Conservation (phyloP, 2,113 vertebrate genomes). For the Pituophis catenifer region DNA sequence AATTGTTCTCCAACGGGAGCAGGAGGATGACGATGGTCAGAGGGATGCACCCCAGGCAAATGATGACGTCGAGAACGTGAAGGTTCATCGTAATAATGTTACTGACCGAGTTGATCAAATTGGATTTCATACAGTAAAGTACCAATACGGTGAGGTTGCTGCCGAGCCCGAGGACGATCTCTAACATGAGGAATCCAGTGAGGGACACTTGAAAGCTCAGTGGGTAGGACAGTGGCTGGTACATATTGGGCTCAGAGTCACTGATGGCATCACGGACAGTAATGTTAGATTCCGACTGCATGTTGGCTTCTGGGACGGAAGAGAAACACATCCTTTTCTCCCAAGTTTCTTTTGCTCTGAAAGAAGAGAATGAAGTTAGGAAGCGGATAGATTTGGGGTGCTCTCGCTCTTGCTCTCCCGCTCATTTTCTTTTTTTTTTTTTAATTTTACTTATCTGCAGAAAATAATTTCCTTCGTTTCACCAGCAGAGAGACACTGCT, state of each 20-base stretch:
- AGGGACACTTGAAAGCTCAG: slow-evolving; percentile 95
- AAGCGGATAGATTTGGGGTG: slow-evolving; percentile 58
- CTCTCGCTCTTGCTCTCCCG: too few relatives aligned
- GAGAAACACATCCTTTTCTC: slow-evolving; percentile 95
- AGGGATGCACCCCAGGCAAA: slow-evolving; percentile 96
- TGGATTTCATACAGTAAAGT: slow-evolving; percentile 99
- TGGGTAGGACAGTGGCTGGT: slow-evolving; percentile 84
- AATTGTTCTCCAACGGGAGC: slow-evolving; percentile 89
- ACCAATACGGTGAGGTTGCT: slow-evolving; percentile 97
- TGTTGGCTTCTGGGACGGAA: slow-evolving; percentile 86
- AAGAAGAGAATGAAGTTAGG: slow-evolving; percentile 69
- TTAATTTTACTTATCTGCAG: slow-evolving; percentile 9
- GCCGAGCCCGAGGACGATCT: slow-evolving; percentile 95
- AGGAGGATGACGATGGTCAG: slow-evolving; percentile 94
- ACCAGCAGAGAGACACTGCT: slow-evolving; percentile 38
- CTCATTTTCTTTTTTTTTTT: neutral
- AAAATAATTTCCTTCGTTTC: slow-evolving; percentile 11
- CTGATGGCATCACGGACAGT: slow-evolving; percentile 91
- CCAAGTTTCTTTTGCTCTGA: slow-evolving; percentile 72
- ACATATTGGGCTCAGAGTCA: slow-evolving; percentile 85
- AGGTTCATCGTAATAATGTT: slow-evolving; percentile 99
- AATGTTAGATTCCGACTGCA: slow-evolving; percentile 91
- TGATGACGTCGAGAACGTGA: slow-evolving; percentile 93
- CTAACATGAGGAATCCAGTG: slow-evolving; percentile 95
- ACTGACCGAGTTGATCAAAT: slow-evolving; percentile 98